These are phyloP conservation scores for Peromyscus attwateri DNA, from an alignment of 2,797 vertebrate species.

Conservation along the genomic window DNA sequence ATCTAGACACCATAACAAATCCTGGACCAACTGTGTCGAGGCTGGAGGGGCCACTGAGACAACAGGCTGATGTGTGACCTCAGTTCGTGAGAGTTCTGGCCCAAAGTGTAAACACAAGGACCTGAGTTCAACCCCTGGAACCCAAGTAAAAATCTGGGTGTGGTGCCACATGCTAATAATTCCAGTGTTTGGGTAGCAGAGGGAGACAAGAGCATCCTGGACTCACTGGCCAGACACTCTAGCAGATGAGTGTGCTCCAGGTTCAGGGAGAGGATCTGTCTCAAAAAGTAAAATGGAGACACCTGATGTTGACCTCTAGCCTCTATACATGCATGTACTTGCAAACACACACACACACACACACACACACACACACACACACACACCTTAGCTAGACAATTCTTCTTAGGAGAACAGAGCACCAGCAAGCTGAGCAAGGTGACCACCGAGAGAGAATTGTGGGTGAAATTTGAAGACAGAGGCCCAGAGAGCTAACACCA, in stretches of 20 bases:
- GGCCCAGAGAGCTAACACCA: rapidly evolving
- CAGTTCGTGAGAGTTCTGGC: background rate
- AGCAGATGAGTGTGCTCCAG: background rate
- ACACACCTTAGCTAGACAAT: background rate
- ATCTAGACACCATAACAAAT: background rate
- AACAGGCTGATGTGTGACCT: background rate
- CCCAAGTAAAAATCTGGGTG: background rate
- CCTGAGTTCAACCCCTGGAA: no score
- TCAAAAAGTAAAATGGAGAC: background rate
- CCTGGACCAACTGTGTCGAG: slow-evolving; percentile 57
- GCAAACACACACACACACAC: no score
- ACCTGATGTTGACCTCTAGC: background rate
- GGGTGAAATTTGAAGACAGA: background rate
- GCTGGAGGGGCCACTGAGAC: slow-evolving; percentile 12
- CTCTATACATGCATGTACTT: background rate
- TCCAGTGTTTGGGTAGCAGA: background rate
- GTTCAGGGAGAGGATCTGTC: background rate
- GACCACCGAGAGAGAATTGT: slow-evolving; percentile 59
- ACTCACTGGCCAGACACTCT: background rate
- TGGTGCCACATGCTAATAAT: no score
- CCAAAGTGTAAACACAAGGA: background rate
- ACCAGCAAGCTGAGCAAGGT: background rate
- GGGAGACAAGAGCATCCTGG: background rate
- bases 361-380: background rate
- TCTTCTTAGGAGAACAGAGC: background rate